Percentiles rank a stretch among this genome's conserved stretches.
phyloP scores from a whole-genome alignment of 2,113 vertebrate genomes.

The Camelus dromedarius region DNA sequence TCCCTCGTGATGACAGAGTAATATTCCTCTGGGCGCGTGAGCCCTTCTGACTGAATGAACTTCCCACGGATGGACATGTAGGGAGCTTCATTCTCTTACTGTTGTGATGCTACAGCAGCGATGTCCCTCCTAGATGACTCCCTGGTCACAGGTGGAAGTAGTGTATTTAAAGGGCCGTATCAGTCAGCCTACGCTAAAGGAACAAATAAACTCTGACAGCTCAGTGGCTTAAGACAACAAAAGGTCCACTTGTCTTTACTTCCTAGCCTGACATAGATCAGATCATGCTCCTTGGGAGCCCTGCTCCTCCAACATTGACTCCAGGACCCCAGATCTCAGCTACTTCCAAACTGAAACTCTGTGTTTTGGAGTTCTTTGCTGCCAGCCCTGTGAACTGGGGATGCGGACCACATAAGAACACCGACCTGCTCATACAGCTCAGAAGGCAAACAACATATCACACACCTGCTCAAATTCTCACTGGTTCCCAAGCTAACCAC shows the following conservation, averaged over 20 bases:
- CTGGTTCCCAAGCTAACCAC: neutral
- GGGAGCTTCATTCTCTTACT: neutral
- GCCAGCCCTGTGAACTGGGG: neutral
- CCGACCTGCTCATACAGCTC: neutral
- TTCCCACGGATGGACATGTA: too few species aligned
- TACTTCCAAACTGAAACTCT: neutral
- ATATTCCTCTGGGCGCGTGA: rapidly evolving
- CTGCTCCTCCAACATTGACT: neutral
- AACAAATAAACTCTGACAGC: neutral
- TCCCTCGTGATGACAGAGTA: neutral
- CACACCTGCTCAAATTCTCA: neutral
- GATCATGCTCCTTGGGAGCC: neutral
- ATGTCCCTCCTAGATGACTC: too few species aligned
- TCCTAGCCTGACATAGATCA: neutral
- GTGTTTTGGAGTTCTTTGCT: neutral
- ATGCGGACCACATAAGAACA: neutral
- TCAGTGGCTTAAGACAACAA: neutral
- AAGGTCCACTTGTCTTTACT: neutral
- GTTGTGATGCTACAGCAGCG: neutral
- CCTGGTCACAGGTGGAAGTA: neutral
- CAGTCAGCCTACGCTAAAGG: neutral
- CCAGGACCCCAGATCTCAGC: too few species aligned
- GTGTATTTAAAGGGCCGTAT: too few species aligned
- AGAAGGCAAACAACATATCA: neutral
- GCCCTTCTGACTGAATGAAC: neutral